Evolutionary conservation across 2,888 invertebrate genomes (phyloP).

Genomic region (Sympetrum striolatum): DNA sequence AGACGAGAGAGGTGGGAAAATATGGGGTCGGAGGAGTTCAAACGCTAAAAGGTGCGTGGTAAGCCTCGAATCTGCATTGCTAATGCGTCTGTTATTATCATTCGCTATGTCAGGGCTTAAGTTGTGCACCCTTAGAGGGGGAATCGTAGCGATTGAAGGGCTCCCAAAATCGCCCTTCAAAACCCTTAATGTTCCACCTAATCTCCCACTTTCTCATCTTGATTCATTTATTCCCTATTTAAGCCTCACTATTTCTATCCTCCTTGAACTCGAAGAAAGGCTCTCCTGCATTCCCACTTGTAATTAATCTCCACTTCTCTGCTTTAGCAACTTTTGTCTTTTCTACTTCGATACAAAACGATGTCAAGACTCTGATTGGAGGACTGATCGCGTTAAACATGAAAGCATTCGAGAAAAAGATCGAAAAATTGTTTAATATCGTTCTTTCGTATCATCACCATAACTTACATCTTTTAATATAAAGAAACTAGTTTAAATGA

Average conservation of each 20-base stretch:
- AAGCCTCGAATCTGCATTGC: slow-evolving; percentile 28
- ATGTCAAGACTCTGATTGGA: no score
- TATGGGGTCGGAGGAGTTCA: neutral
- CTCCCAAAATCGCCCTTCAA: neutral
- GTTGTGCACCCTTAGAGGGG: neutral
- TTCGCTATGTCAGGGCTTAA: slow-evolving; percentile 28
- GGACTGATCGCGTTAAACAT: no score
- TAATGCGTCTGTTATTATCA: slow-evolving; percentile 22
- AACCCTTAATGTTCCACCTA: neutral
- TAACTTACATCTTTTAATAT: no score
- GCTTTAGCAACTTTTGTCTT: neutral
- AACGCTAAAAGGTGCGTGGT: slow-evolving; percentile 23
- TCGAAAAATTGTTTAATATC: no score
- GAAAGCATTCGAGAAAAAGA: no score
- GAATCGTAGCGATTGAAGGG: neutral
- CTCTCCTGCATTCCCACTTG: neutral
- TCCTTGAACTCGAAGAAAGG: neutral
- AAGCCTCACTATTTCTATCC: neutral
- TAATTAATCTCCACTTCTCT: neutral
- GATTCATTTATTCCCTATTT: neutral
- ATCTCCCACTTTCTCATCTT: neutral
- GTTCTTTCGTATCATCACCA: no score
- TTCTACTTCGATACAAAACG: no score
- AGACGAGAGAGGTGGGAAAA: neutral
- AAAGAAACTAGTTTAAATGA: no score